Evolutionary conservation across 2,113 vertebrate genomes (phyloP).

Genomic region (Callipepla squamata): DNA sequence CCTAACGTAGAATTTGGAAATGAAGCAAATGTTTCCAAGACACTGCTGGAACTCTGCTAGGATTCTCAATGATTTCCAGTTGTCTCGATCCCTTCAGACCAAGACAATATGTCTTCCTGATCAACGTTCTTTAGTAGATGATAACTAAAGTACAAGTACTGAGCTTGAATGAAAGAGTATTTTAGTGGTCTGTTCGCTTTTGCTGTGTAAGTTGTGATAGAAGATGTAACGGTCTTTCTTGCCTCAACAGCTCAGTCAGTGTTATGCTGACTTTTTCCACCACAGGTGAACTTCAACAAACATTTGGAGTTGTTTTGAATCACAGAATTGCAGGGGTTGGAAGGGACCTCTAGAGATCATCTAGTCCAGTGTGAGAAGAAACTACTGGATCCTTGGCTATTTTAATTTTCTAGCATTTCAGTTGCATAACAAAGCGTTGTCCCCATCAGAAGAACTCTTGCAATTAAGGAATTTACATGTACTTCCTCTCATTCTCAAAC

Average conservation of each 20-base stretch:
- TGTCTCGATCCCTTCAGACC: not conserved
- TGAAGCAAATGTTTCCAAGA: not conserved
- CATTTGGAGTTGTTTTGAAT: not conserved
- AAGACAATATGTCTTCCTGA: not conserved
- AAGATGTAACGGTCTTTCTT: not conserved
- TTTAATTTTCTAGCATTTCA: not conserved
- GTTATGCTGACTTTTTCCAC: not conserved
- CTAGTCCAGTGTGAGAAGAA: not conserved
- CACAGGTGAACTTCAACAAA: not conserved
- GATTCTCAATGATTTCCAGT: not conserved
- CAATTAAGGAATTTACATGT: not conserved
- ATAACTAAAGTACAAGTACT: not conserved
- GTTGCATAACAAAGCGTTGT: not conserved
- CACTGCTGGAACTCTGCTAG: not conserved
- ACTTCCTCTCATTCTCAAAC: not conserved
- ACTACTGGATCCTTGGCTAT: not conserved
- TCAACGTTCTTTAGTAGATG: not conserved
- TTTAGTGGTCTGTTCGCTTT: not conserved
- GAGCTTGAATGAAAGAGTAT: not conserved
- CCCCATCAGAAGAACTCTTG: not conserved
- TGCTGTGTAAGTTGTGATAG: not conserved
- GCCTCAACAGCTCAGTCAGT: not conserved
- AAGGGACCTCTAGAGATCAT: too few relatives aligned
- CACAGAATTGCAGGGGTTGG: too few relatives aligned
- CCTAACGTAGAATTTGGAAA: not conserved